Base-by-base conservation (phyloP, 1,140 invertebrate species). In the Lordiphosa clarofinis region DNA sequence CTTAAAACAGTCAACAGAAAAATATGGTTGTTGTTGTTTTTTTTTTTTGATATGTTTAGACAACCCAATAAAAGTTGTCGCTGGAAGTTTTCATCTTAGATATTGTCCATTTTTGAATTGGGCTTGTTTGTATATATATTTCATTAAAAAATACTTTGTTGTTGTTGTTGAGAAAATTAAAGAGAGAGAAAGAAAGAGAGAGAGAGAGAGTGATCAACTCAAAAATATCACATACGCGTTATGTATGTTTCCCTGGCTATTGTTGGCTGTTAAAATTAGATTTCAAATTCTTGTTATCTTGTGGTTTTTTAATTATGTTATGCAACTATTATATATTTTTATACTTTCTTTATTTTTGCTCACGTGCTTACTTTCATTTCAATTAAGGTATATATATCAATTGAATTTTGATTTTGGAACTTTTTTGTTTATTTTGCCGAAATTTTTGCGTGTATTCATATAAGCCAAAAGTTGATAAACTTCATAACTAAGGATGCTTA, bases 201-300 rank as follows among this genome's bases (percentile, higher is more conserved):
- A 64, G 48, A 44, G 60, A 71, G 53, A 82, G 75, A 81, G 73
- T 31, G 28, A 79, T 69, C 47, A 82, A 82, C 78, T 72, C 68
- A 87, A 88, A 88, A 88, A 88, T 88, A 88, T 88, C 87, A 88
- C 87, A 88, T 88, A 86, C 87, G 87, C 87, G 86, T 88, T 88
- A 72, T 71, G 87, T 88, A 88, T 88, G 87, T 87, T 87, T 88
- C 86, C 86, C 87, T 87, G 81, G 87, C 87, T 88, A 88, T 88
- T 88, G 87, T 88, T 88, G 78, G 73, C 69, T 82, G 59, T 74
- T 76, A 75, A 88, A 87, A 46, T 46, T 46, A 46, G 21, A 46
- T 46, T 33, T 13, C 31, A 13, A 19, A 19, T 78, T 64, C 38
- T 60, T 65, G 64, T 38, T 78, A 46, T 79, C 70, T 56, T 67